Evolutionary conservation across 2,888 invertebrate genomes (phyloP), one percentile per base, ranked within the genome.

Genomic region (Euclidia mi): DNA sequence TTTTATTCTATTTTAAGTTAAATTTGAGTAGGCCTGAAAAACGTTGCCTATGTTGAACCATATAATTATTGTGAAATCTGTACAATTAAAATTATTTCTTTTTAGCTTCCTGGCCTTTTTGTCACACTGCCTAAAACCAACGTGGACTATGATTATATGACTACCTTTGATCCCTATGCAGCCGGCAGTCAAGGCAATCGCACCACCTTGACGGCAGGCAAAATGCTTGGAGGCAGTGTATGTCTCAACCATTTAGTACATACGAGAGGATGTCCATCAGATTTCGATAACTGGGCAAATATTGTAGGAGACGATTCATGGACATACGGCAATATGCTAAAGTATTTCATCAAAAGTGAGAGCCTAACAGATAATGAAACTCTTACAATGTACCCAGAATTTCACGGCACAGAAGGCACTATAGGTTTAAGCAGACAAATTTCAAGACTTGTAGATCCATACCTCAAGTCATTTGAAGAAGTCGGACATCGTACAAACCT

Each of bases 341-440:
- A 7, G 3, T 64, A 67, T 40, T 68, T 59, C n/a, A 64, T 25
- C 1, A 64, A 51, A 48, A 51, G 40, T n/a, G 68, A 68, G 51
- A 51, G 6, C 0, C 4, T 51, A 0, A 14, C 34, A 1, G 72
- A 65, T 38, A n/a, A 40, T 0, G 58, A 58, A 20, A 38, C 59
- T 6, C 4, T 53, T 2, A 20, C 11, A 0, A 11, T 29, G 11
- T 42, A 58, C 31, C 17, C 40, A 2, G 25, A 50, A 6, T 70
- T 46, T 14, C 65, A 75, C 18, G 63, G 63, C 2, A 62, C 48
- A 0, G 3, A 38, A 6, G 75, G 74, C 12, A 65, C 69, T 17
- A 49, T 61, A 32, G 52, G 52, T 1, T 6, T 70, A 0, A 48
- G 52, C 14, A 65, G 51, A 38, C 47, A 63, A 53, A 37, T 17